phyloP scores from a whole-genome alignment of 2,113 vertebrate genomes.

The Apeltes quadracus region DNA sequence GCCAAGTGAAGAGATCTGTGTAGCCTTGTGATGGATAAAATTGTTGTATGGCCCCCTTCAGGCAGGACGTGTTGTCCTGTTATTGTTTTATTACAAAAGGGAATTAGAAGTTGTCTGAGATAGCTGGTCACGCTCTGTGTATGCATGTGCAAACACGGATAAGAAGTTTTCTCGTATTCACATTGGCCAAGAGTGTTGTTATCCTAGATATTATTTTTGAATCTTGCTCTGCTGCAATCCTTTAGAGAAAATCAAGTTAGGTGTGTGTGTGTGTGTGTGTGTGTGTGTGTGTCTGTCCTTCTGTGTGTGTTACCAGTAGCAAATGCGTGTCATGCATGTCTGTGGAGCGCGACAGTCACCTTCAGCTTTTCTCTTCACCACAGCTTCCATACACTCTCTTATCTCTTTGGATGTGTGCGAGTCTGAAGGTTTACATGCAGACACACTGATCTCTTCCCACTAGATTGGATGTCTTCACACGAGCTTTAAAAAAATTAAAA shows the following conservation, averaged over 20 bases:
- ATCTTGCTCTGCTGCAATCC: slow-evolving; percentile 55
- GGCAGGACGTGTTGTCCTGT: slow-evolving; percentile 60
- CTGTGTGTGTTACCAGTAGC: neutral
- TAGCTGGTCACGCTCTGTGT: slow-evolving; percentile 29
- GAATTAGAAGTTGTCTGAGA: slow-evolving; percentile 57
- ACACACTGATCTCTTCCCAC: slow-evolving; percentile 6
- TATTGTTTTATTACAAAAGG: slow-evolving; percentile 73
- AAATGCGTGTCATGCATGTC: slow-evolving; percentile 46
- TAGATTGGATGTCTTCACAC: too few species aligned
- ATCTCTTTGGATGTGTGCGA: slow-evolving; percentile 27
- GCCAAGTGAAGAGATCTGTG: slow-evolving; percentile 72
- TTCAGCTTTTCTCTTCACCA: slow-evolving; percentile 40
- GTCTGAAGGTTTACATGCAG: slow-evolving; percentile 1
- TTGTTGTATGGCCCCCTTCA: slow-evolving; percentile 68
- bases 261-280: slow-evolving; percentile 7
- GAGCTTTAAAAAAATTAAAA: too few species aligned
- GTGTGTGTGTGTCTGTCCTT: slow-evolving; percentile 7
- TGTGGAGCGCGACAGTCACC: slow-evolving; percentile 42
- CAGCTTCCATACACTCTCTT: slow-evolving; percentile 25
- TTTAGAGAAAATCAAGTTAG: slow-evolving; percentile 52
- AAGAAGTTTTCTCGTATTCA: slow-evolving; percentile 3
- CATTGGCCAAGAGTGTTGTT: slow-evolving; percentile 80
- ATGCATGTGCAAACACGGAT: slow-evolving; percentile 34
- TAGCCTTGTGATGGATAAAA: slow-evolving; percentile 72
- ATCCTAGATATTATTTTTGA: slow-evolving; percentile 78